A percentile compares a stretch with the other conserved stretches of the same genome.
phyloP scores from a whole-genome alignment of 2,888 invertebrate genomes.

The Helleia helle region DNA sequence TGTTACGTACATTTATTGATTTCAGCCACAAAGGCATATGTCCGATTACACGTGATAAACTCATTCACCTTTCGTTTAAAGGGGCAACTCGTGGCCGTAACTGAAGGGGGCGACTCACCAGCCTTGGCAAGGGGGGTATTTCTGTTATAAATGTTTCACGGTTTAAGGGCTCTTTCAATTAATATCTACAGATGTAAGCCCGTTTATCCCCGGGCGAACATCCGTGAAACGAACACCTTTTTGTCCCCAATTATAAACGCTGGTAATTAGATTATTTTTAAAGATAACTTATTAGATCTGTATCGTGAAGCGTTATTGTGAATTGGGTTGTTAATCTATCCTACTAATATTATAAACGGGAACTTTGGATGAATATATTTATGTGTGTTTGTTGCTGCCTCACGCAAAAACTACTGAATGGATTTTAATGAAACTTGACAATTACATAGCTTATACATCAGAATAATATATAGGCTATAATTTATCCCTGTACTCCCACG shows the following conservation, averaged over 20 bases:
- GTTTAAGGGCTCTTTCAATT: conserved; percentile 25
- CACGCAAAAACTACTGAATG: too few relatives aligned
- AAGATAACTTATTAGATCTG: too few relatives aligned
- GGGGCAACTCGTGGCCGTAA: conserved; percentile 5
- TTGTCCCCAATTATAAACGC: conserved; percentile 4
- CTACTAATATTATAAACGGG: too few relatives aligned
- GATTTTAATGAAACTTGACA: too few relatives aligned
- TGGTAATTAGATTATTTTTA: neutral
- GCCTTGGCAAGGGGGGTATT: conserved; percentile 16
- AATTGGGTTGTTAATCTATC: too few relatives aligned
- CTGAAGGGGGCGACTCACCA: neutral
- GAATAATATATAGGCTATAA: too few relatives aligned
- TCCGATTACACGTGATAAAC: conserved; percentile 17
- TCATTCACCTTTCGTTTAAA: conserved; percentile 6
- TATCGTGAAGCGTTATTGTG: too few relatives aligned
- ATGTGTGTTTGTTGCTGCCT: too few relatives aligned
- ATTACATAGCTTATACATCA: too few relatives aligned
- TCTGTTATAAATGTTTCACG: conserved; percentile 27
- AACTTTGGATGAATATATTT: too few relatives aligned
- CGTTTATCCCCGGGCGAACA: conserved; percentile 54
- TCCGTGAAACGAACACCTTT: conserved; percentile 9
- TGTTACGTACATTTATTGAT: conserved; percentile 16
- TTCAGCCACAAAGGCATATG: conserved; percentile 14
- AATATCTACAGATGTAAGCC: conserved; percentile 23
- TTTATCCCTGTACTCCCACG: too few relatives aligned